These are phyloP conservation scores for Hippoglossus stenolepis DNA, from an alignment of 2,113 vertebrate genomes.

Conservation along the genomic window DNA sequence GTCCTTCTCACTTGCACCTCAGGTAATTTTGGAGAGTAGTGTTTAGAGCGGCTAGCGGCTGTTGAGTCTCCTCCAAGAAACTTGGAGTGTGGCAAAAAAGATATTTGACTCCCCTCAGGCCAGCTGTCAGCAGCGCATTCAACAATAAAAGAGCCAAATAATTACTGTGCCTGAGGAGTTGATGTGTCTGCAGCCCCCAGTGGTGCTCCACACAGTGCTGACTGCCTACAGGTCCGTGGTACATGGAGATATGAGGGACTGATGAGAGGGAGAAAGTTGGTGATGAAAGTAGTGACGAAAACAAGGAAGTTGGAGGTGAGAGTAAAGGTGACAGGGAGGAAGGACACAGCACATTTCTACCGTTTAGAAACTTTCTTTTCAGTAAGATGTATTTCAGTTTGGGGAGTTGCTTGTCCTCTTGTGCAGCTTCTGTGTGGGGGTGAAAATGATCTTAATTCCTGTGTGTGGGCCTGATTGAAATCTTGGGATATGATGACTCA, in stretches of 20 bases:
- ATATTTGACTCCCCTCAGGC: conserved; percentile 64
- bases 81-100: conserved; percentile 49
- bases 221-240: conserved; percentile 56
- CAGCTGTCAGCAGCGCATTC: conserved; percentile 63
- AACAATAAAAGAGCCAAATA: conserved; percentile 78
- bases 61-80: conserved; percentile 63
- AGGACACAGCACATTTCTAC: not conserved
- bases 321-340: conserved; percentile 9
- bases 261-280: conserved; percentile 38
- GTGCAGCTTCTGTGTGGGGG: not conserved
- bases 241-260: conserved; percentile 50
- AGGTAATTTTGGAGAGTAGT: conserved; percentile 51
- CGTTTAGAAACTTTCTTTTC: not conserved
- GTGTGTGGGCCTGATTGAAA: not conserved
- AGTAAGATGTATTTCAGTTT: not conserved
- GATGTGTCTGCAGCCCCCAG: conserved; percentile 69
- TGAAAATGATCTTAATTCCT: not conserved
- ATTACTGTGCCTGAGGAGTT: conserved; percentile 77
- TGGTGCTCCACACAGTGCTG: conserved; percentile 46
- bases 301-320: conserved; percentile 11
- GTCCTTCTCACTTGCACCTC: conserved; percentile 45
- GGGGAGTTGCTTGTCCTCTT: not conserved
- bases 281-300: conserved; percentile 31
- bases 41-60: conserved; percentile 58
- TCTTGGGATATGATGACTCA: not conserved